Evolutionary conservation across 2,113 vertebrate species (phyloP).

Genomic region (Indicator indicator): DNA sequence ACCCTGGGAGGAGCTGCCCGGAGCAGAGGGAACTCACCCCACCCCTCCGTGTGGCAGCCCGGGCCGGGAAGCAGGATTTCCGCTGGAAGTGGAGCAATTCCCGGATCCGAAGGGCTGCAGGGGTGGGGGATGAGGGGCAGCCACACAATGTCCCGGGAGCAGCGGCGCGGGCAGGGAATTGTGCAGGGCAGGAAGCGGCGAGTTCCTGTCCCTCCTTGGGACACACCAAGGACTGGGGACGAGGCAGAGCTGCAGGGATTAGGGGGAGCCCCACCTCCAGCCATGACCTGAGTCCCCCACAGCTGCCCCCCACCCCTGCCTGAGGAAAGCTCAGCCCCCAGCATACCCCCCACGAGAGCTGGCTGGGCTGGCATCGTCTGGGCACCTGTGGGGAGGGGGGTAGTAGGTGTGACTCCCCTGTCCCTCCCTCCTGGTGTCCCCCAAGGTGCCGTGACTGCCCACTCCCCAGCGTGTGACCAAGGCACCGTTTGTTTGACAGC

Average conservation of each 20-base stretch:
- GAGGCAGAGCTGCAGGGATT: not conserved
- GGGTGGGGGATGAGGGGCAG: slow-evolving; percentile 19
- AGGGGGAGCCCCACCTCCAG: not conserved
- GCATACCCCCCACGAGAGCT: rapidly evolving
- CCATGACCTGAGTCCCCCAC: not conserved
- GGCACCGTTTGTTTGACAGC: not conserved
- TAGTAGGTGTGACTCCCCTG: not conserved
- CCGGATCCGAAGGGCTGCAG: slow-evolving; percentile 65
- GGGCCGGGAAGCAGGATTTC: slow-evolving; percentile 59
- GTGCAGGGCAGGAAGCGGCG: slow-evolving; percentile 48
- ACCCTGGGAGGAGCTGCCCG: not conserved
- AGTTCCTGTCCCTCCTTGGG: slow-evolving; percentile 56
- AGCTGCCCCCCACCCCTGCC: not conserved
- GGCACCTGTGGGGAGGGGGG: not conserved
- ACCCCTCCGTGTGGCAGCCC: not conserved
- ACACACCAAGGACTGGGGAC: slow-evolving; percentile 26
- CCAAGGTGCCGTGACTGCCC: not conserved
- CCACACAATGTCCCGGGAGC: slow-evolving; percentile 64
- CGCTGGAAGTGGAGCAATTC: slow-evolving; percentile 70
- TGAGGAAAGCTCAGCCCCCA: not conserved
- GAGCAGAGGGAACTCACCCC: not conserved
- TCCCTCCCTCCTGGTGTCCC: not conserved
- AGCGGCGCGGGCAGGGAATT: slow-evolving; percentile 55
- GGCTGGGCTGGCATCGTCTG: not conserved
- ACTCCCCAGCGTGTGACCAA: not conserved